A percentile compares a stretch with the other conserved stretches of the same genome.
Conservation (phyloP, 2,888 invertebrate species). For the Hyposoter didymator region DNA sequence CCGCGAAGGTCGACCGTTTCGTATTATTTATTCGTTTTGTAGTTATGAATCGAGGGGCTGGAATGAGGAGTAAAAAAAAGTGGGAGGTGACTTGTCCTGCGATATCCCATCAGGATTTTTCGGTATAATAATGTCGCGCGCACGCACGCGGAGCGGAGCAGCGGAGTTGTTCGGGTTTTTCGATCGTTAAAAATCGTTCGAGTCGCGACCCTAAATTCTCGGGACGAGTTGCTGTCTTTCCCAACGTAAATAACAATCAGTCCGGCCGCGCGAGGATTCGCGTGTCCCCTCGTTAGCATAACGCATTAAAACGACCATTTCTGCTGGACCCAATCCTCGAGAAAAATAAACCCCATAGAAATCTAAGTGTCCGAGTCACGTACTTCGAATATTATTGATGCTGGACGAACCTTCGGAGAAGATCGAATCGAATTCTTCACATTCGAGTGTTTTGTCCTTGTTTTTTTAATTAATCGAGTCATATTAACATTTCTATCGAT, state of each 20-base stretch:
- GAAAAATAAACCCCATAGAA: conserved; percentile 13
- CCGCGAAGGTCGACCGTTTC: conserved; percentile 42
- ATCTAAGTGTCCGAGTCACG: conserved; percentile 23
- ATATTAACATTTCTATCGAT: not conserved
- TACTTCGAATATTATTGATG: conserved; percentile 25
- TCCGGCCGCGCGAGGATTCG: conserved; percentile 42
- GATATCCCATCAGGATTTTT: conserved; percentile 38
- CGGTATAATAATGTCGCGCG: conserved; percentile 59
- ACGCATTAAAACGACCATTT: conserved; percentile 58
- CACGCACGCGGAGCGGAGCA: too few species aligned
- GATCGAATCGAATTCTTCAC: not conserved
- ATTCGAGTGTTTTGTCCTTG: not conserved
- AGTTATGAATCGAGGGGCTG: conserved; percentile 43
- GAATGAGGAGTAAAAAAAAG: conserved; percentile 17
- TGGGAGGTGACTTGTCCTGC: conserved; percentile 28
- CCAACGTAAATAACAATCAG: conserved; percentile 72
- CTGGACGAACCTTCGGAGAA: conserved; percentile 4
- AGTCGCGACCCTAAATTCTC: conserved; percentile 60
- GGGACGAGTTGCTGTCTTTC: conserved; percentile 51
- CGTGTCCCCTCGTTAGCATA: conserved; percentile 68
- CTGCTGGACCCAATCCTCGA: conserved; percentile 23
- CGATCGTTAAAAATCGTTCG: conserved; percentile 60
- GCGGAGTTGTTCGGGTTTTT: conserved; percentile 38
- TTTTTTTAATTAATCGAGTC: not conserved
- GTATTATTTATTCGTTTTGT: conserved; percentile 48